These are phyloP conservation scores for Caranx melampygus DNA, from an alignment of 2,113 vertebrate species.

Conservation along the genomic window DNA sequence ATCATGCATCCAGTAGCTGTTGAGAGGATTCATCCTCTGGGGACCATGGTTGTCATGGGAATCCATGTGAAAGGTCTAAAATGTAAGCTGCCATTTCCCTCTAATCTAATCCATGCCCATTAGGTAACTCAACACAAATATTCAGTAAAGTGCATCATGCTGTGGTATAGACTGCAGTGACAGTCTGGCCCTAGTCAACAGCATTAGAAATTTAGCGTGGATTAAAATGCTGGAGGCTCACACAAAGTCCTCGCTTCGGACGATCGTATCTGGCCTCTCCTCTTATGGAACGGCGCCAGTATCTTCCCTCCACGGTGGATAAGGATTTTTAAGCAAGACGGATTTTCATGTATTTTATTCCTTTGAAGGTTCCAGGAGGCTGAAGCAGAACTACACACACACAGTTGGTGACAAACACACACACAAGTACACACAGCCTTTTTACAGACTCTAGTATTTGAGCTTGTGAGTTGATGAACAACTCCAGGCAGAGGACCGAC, in stretches of 20 bases:
- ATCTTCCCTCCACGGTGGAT: conserved; percentile 22
- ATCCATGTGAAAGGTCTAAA: not conserved
- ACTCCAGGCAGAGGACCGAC: conserved; percentile 43
- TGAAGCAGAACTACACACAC: conserved; percentile 10
- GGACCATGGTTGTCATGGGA: not conserved
- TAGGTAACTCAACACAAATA: conserved; percentile 33
- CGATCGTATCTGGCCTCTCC: conserved; percentile 42
- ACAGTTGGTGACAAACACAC: not conserved
- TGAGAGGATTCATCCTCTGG: not conserved
- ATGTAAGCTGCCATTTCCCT: conserved; percentile 25
- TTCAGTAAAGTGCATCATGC: conserved; percentile 29
- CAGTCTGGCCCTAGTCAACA: conserved; percentile 34
- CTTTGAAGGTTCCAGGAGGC: conserved; percentile 52
- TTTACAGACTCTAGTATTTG: conserved; percentile 2
- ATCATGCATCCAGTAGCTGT: not conserved
- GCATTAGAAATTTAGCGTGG: conserved; percentile 47
- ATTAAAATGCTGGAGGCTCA: conserved; percentile 58
- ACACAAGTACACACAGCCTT: not conserved
- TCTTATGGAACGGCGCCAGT: conserved; percentile 36
- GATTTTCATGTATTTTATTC: conserved; percentile 67
- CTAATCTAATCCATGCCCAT: conserved; percentile 46
- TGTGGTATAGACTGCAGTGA: conserved; percentile 19
- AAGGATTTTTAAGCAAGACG: conserved; percentile 53
- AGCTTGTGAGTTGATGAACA: conserved; percentile 49
- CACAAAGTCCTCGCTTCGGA: conserved; percentile 32